Percentiles rank a stretch among this genome's conserved stretches.
Conservation (phyloP, 2,113 vertebrate species). For the Isichthys henryi region DNA sequence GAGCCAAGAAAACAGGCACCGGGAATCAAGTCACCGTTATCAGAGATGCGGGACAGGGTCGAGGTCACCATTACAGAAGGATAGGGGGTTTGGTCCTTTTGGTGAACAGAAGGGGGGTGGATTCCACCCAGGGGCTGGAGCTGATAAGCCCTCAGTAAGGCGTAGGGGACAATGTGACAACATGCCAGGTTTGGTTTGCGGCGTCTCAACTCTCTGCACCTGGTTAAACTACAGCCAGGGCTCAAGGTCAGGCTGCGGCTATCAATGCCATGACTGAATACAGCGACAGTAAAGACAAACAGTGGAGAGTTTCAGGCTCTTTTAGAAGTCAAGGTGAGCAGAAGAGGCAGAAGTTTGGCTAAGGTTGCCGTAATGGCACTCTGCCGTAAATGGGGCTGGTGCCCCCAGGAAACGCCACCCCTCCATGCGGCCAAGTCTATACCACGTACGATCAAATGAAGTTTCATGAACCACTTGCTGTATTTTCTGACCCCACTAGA, state of each 20-base stretch:
- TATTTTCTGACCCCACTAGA: not conserved
- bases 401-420: not conserved
- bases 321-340: not conserved
- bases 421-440: not conserved
- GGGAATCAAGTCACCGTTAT: slow-evolving; percentile 21
- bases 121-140: not conserved
- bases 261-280: not conserved
- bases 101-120: not conserved
- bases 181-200: not conserved
- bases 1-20: slow-evolving; percentile 27
- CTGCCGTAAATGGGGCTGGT: not conserved
- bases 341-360: not conserved
- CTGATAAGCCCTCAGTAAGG: not conserved
- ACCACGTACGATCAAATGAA: not conserved
- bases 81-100: not conserved
- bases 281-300: not conserved
- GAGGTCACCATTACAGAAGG: not conserved
- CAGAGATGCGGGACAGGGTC: not conserved
- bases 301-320: not conserved
- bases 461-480: not conserved
- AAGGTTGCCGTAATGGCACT: not conserved
- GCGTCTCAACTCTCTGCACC: not conserved
- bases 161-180: not conserved
- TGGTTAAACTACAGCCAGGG: not conserved
- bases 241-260: not conserved